Base-by-base conservation (phyloP, 2,113 vertebrate genomes). In the Semnopithecus entellus region DNA sequence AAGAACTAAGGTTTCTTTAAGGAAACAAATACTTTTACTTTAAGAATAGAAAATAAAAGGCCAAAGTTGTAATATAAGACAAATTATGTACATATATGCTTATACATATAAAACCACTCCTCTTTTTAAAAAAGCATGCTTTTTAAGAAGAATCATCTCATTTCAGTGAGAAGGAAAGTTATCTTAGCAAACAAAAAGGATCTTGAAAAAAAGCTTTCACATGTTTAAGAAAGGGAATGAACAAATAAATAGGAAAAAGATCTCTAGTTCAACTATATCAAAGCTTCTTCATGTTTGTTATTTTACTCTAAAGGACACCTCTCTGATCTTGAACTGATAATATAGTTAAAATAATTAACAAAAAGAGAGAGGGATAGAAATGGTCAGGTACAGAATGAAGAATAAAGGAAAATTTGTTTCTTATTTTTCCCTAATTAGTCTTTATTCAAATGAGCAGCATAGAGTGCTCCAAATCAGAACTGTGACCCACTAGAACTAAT, bases 91-190 rank as follows among this genome's bases (percentile, higher is more conserved):
- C 68, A 68, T 64, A 64, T 6, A 6, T 76, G 52, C 35, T 55
- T 95, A 64, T 27, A 88, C 6, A 25, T 59, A 86, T 8, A 48
- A 22, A 68, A 68, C 22, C 40, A 50, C 16, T 68, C 12, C 20
- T 68, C 22, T 52, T 50, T 66, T 95, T 50, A 17, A 13, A 68
- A 88, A 76, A 88, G 75, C 55, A 32, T 48, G 8, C 1, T 88
- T 88, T 92, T 75, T n/a, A 76, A 68, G 88, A 92, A 95, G n/a
- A 84, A 30, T 76, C 22, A 23, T 88, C 30, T 88, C 38, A 59
- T 59, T 72, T 78, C 27, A 7, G 18, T 80, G 52, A 91, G 14
- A 13, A 80, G 80, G 40, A 52, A 88, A 88, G 7, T 70, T 66
- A n/a, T 76, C n/a, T 79, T 38, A 80, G 52, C 52, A 80, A n/a